Conservation (phyloP, 2,888 invertebrate genomes). For the Dione vanillae region DNA sequence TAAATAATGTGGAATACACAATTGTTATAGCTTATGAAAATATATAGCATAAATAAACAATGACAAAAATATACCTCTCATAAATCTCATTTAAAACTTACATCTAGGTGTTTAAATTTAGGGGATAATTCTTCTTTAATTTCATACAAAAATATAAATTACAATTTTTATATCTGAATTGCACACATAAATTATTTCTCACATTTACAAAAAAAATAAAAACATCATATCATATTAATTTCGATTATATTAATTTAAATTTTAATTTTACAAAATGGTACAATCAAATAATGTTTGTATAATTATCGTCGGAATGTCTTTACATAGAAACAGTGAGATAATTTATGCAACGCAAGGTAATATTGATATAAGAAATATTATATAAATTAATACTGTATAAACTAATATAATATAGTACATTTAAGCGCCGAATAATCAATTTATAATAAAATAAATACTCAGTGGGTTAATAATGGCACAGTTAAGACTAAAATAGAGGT, state of each 20-base stretch:
- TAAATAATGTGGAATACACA: conserved; percentile 17
- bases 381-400: conserved; percentile 40
- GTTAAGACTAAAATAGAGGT: conserved; percentile 60
- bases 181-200: conserved; percentile 7
- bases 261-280: neutral
- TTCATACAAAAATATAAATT: conserved; percentile 43
- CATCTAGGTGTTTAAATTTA: conserved; percentile 31
- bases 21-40: conserved; percentile 25
- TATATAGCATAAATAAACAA: conserved; percentile 37
- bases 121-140: conserved; percentile 30
- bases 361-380: conserved; percentile 20
- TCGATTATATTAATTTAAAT: no score
- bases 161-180: conserved; percentile 29
- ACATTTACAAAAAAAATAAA: neutral
- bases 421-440: conserved; percentile 28
- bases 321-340: neutral
- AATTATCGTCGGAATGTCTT: neutral
- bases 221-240: neutral
- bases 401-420: conserved; percentile 21
- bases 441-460: conserved; percentile 34
- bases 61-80: conserved; percentile 37
- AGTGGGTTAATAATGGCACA: conserved; percentile 45
- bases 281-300: no score
- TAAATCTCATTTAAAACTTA: conserved; percentile 42
- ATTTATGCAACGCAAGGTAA: conserved; percentile 8